These are phyloP conservation scores for Xiphorhynchus elegans DNA, from an alignment of 2,113 vertebrate species.

Conservation along the genomic window DNA sequence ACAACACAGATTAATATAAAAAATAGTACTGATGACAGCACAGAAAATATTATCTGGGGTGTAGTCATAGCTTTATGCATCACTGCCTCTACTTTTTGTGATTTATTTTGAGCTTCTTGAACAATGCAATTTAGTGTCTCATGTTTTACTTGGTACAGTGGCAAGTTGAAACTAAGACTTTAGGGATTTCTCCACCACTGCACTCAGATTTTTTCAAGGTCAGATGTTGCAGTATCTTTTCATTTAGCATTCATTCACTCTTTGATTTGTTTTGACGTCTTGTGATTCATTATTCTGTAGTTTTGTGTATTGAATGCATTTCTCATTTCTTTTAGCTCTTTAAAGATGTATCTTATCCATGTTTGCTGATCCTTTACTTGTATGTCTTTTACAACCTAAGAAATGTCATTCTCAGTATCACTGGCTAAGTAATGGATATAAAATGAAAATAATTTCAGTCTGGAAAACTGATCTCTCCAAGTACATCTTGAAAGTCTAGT, in stretches of 20 bases:
- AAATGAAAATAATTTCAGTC: neutral
- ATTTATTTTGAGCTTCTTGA: conserved; percentile 14
- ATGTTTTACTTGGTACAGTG: neutral
- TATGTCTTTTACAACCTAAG: neutral
- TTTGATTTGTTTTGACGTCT: neutral
- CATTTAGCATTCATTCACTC: neutral
- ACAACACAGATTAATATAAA: neutral
- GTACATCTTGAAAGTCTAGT: neutral
- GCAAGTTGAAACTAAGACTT: neutral
- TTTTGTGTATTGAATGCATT: neutral
- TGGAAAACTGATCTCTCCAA: neutral
- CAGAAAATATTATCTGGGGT: neutral
- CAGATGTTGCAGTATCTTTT: neutral
- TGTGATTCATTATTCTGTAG: neutral
- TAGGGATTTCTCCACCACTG: neutral
- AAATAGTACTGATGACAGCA: neutral
- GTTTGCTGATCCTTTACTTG: neutral
- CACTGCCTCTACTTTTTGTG: neutral
- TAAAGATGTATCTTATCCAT: neutral
- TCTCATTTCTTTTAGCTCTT: neutral
- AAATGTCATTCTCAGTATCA: neutral
- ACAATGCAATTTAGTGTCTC: neutral
- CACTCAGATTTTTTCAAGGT: neutral
- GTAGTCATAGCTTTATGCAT: neutral
- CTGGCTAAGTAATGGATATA: neutral